phyloP scores from a whole-genome alignment of 2,797 vertebrate species.

The Chelmon rostratus region DNA sequence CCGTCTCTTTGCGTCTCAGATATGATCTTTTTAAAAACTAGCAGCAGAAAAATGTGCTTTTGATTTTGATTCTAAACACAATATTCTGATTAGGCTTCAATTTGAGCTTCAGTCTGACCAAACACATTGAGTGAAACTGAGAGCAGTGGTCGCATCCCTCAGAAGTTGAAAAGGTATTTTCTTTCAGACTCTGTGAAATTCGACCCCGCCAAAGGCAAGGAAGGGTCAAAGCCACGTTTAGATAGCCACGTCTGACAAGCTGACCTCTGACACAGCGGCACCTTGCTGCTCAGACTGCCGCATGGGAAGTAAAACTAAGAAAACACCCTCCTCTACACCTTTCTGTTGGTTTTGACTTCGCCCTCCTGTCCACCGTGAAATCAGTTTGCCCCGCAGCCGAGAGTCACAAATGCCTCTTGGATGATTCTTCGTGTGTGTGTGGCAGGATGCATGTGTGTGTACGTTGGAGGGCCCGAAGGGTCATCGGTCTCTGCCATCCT shows the following conservation, averaged over 20 bases:
- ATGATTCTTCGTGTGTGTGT: slow-evolving; percentile 33
- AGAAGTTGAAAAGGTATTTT: slow-evolving; percentile 26
- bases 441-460: neutral
- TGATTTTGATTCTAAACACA: neutral
- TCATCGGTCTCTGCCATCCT: slow-evolving; percentile 69
- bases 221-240: slow-evolving; percentile 65
- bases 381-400: slow-evolving; percentile 52
- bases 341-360: slow-evolving; percentile 77
- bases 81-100: neutral
- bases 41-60: neutral
- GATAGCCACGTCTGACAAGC: slow-evolving; percentile 61
- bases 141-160: neutral
- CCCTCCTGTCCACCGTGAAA: slow-evolving; percentile 75
- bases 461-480: slow-evolving; percentile 52
- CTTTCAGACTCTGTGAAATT: slow-evolving; percentile 54
- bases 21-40: neutral
- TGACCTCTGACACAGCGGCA: slow-evolving; percentile 68
- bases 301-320: slow-evolving; percentile 74
- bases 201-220: slow-evolving; percentile 45
- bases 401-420: slow-evolving; percentile 42
- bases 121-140: neutral
- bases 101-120: neutral
- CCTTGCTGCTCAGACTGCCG: slow-evolving; percentile 48
- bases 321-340: slow-evolving; percentile 79
- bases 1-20: neutral